phyloP scores from a whole-genome alignment of 2,113 vertebrate genomes.

The Saccopteryx leptura region DNA sequence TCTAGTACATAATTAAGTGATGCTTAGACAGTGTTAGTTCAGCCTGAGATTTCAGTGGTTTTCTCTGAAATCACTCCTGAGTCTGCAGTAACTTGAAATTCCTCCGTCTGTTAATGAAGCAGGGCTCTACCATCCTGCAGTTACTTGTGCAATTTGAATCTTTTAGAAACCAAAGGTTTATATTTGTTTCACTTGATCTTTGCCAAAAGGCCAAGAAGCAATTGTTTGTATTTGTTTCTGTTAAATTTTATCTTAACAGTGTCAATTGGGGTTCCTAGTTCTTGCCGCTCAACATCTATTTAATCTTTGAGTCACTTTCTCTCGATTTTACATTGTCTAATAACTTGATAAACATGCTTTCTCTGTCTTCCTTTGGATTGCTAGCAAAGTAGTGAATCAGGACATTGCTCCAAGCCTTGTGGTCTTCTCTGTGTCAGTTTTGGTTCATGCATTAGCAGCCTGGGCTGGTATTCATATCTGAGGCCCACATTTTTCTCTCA shows the following conservation, averaged over 20 bases:
- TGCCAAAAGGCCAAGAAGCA: too few species aligned
- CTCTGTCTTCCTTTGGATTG: conserved; percentile 1
- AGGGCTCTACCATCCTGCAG: not conserved
- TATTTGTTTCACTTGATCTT: not conserved
- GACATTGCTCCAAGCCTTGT: not conserved
- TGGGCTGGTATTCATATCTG: not conserved
- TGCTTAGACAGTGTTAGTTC: not conserved
- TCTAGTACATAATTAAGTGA: not conserved
- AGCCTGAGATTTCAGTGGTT: not conserved
- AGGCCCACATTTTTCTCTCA: conserved; percentile 29
- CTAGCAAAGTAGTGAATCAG: not conserved
- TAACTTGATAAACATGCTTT: conserved; percentile 44
- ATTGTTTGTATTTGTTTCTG: not conserved
- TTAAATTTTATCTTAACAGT: conserved; percentile 40
- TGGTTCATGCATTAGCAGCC: conserved; percentile 6
- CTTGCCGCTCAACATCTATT: not conserved
- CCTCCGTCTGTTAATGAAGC: conserved; percentile 42
- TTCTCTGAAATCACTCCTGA: conserved; percentile 38
- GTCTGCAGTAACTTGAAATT: conserved; percentile 53
- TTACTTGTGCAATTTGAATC: not conserved
- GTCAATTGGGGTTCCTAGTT: not conserved
- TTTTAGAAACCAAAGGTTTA: conserved; percentile 61
- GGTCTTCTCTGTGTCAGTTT: not conserved
- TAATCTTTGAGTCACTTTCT: conserved; percentile 40
- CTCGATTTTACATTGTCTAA: not conserved